phyloP scores from a whole-genome alignment of 2,888 invertebrate species.

The Ophion costatus region DNA sequence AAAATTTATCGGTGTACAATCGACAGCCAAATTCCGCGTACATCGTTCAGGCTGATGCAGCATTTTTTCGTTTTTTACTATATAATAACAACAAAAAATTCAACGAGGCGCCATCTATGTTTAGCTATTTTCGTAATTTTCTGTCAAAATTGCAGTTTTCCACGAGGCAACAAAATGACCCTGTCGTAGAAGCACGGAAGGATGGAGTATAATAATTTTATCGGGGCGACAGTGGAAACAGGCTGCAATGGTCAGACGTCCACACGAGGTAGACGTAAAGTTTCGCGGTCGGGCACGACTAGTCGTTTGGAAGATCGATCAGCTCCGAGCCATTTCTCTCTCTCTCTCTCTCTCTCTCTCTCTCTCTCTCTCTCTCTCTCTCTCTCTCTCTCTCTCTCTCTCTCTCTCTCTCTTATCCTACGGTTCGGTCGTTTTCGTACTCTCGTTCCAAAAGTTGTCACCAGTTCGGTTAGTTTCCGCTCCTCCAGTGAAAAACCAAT shows the following conservation, averaged over 20 bases:
- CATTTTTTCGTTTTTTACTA: too few species aligned
- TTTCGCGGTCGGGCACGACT: slow-evolving; percentile 41
- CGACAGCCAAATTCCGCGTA: too few species aligned
- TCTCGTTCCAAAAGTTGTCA: slow-evolving; percentile 4
- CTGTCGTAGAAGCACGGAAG: too few species aligned
- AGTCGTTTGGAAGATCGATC: slow-evolving; percentile 58
- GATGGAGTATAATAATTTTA: too few species aligned
- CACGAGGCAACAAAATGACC: not conserved
- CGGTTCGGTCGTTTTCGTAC: not conserved
- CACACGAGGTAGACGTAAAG: too few species aligned
- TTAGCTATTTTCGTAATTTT: too few species aligned
- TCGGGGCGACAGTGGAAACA: not conserved
- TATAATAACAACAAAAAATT: too few species aligned
- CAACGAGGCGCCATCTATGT: too few species aligned
- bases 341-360: not conserved
- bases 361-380: not conserved
- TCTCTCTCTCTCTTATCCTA: not conserved
- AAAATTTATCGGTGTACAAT: not conserved
- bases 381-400: slow-evolving; percentile 2
- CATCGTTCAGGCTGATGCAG: too few species aligned
- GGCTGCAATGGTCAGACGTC: not conserved
- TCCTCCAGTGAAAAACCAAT: not conserved
- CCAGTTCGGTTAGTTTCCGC: not conserved
- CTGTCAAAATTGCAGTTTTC: too few species aligned
- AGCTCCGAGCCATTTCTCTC: slow-evolving; percentile 13